Evolutionary conservation across 1,140 invertebrate species (phyloP).

Genomic region (Pogonognathellus flavescens): DNA sequence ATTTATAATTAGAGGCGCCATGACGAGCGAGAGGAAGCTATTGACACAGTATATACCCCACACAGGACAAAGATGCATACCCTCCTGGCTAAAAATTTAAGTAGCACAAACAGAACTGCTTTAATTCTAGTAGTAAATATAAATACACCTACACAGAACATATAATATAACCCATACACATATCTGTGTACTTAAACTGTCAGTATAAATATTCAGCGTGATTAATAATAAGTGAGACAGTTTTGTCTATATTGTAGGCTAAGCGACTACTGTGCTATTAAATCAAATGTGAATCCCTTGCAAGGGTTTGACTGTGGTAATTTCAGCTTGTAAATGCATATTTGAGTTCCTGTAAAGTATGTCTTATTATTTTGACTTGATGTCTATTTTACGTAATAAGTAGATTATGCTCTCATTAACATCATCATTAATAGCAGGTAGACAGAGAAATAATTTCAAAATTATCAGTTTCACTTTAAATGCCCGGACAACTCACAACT

Average conservation of each 20-base stretch:
- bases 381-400: constrained; percentile 16
- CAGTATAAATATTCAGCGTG: not conserved
- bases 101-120: no score
- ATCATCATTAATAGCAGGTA: constrained; percentile 45
- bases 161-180: not conserved
- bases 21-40: not conserved
- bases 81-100: no score
- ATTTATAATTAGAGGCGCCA: constrained; percentile 38
- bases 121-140: no score
- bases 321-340: no score
- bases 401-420: constrained; percentile 12
- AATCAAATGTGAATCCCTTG: no score
- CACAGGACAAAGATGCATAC: not conserved
- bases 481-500: not conserved
- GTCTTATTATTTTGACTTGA: constrained; percentile 26
- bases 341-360: not conserved
- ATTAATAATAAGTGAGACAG: not conserved
- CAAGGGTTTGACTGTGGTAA: no score
- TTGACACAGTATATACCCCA: not conserved
- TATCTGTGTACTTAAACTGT: not conserved
- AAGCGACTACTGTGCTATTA: no score
- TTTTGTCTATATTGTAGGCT: no score
- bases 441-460: constrained; percentile 17
- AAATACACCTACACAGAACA: no score
- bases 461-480: constrained; percentile 22